Percentiles rank a stretch among this genome's conserved stretches.
Conservation (phyloP, 2,113 vertebrate species). For the Sterrhoptilus dennistouni region DNA sequence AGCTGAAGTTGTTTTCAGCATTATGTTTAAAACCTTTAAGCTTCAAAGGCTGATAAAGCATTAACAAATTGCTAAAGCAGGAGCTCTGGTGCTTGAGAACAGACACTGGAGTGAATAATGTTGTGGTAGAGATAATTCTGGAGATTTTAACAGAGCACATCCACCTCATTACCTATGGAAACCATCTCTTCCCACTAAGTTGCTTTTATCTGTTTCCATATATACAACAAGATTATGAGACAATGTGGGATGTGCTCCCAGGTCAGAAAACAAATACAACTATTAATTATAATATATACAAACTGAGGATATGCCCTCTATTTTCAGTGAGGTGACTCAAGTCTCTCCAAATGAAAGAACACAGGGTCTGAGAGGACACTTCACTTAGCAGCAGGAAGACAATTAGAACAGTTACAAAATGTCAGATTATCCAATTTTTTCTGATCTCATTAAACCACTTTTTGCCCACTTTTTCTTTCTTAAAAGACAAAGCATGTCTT, state of each 20-base stretch:
- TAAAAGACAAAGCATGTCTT: not conserved
- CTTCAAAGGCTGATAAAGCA: slow-evolving; percentile 31
- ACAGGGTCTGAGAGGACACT: not conserved
- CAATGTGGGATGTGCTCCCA: not conserved
- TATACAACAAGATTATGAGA: not conserved
- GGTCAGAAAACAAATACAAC: not conserved
- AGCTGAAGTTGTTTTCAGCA: slow-evolving; percentile 9
- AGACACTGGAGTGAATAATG: not conserved
- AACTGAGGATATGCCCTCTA: not conserved
- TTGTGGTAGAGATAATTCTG: not conserved
- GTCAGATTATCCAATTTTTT: not conserved
- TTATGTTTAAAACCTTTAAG: slow-evolving; percentile 11
- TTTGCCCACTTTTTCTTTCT: not conserved
- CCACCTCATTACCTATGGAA: not conserved
- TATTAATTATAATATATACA: not conserved
- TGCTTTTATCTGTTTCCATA: not conserved
- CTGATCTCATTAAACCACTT: not conserved
- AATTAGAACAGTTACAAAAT: not conserved
- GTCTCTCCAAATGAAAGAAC: not conserved
- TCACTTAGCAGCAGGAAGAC: not conserved
- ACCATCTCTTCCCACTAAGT: not conserved
- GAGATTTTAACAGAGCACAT: not conserved
- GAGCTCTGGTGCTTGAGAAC: not conserved
- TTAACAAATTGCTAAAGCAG: not conserved
- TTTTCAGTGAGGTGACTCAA: not conserved